Evolutionary conservation across 2,113 vertebrate genomes (phyloP).

Genomic region (Prochilodus magdalenae): DNA sequence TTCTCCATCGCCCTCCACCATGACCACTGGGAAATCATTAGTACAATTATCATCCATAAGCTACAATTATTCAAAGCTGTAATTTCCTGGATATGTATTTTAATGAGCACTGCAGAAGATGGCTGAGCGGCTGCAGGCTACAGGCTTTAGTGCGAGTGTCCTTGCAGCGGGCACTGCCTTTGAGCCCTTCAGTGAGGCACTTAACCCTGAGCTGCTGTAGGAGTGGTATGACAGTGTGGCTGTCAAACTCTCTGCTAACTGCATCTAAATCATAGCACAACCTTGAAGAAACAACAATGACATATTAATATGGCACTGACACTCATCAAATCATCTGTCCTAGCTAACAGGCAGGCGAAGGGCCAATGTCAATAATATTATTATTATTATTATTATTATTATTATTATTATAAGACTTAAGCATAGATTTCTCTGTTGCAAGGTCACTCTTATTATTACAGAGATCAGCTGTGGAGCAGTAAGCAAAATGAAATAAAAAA

Average conservation of each 20-base stretch:
- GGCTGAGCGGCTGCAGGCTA: background rate
- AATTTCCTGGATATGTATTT: background rate
- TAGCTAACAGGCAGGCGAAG: background rate
- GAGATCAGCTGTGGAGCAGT: slow-evolving; percentile 17
- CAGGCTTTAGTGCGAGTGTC: background rate
- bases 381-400: slow-evolving; percentile 7
- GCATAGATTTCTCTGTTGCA: background rate
- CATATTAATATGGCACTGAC: background rate
- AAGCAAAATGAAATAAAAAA: slow-evolving; percentile 58
- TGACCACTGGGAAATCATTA: background rate
- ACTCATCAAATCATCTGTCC: background rate
- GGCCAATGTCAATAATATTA: background rate
- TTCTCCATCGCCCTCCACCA: background rate
- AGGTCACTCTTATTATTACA: background rate
- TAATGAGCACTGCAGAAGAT: background rate
- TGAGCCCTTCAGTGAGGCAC: background rate
- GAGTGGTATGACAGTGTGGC: background rate
- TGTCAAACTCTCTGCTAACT: background rate
- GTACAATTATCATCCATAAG: slow-evolving; percentile 7
- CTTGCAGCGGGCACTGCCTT: background rate
- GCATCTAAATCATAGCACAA: background rate
- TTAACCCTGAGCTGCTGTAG: background rate
- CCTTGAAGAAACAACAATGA: background rate
- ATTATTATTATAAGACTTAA: background rate
- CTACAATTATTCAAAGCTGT: slow-evolving; percentile 17